A percentile compares a stretch with the other conserved stretches of the same genome.
phyloP scores from a whole-genome alignment of 2,888 invertebrate species.

The Timema podura region DNA sequence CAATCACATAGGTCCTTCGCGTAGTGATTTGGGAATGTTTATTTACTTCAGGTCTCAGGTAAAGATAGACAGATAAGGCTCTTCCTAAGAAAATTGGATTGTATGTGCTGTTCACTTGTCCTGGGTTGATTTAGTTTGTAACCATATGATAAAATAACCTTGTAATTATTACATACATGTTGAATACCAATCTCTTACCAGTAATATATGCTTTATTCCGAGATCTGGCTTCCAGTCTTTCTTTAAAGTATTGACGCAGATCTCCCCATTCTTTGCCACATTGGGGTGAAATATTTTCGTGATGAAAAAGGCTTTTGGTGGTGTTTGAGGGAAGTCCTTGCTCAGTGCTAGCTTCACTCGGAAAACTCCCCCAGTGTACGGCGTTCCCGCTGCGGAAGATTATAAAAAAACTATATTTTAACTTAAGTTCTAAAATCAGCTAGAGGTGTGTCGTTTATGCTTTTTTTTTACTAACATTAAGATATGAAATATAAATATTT shows the following conservation, averaged over 20 bases:
- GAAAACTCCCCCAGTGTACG: conserved; percentile 85
- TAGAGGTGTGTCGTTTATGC: neutral
- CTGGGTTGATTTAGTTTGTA: too few species aligned
- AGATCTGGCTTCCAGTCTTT: conserved; percentile 96
- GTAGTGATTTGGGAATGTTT: too few species aligned
- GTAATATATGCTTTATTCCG: conserved; percentile 89
- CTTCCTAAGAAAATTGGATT: too few species aligned
- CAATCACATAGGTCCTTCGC: too few species aligned
- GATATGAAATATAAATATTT: too few species aligned
- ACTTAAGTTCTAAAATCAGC: neutral
- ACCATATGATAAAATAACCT: too few species aligned
- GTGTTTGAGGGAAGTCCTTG: conserved; percentile 87
- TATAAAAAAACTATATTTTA: neutral
- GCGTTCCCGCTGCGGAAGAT: conserved; percentile 69
- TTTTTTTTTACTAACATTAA: too few species aligned
- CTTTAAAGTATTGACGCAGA: conserved; percentile 93
- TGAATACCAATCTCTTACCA: conserved; percentile 51
- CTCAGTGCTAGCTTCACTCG: conserved; percentile 84
- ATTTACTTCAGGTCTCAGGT: too few species aligned
- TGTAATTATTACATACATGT: too few species aligned
- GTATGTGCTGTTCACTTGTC: too few species aligned
- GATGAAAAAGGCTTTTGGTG: conserved; percentile 89
- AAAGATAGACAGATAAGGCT: too few species aligned
- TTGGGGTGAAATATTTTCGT: conserved; percentile 98
- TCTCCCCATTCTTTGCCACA: conserved; percentile 89